Base-by-base conservation (phyloP, 2,797 vertebrate species). In the Notoglanidium macrostoma region DNA sequence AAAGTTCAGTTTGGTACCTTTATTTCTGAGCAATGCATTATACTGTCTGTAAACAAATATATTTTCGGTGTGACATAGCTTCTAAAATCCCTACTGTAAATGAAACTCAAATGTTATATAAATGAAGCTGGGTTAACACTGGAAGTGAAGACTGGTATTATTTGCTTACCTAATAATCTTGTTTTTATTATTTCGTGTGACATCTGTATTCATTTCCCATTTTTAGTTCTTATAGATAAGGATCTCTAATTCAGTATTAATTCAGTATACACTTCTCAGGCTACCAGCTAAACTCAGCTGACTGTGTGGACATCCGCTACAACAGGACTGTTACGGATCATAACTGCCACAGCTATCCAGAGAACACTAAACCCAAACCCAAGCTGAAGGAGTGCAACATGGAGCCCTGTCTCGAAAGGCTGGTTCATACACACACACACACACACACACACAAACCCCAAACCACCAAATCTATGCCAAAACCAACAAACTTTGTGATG, bases 361-460 rank as follows among this genome's bases (percentile, higher is more conserved):
- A 98, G 91, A 98, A 98, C 88, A 96, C 96, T 90, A 98, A 98
- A 81, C 98, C 97, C 29, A 98, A 96, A n/a, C 97, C 98, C n/a
- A 98, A 98, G 83, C 96, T 99, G 17, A 97, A 96, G 87, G 98
- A 99, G 86, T 99, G 98, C 91, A 95, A 95, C 92, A 97, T 98
- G 97, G 98, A 98, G 63, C 97, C 97, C 46, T 99, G 98, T 83
- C 96, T 95, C 0, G 97, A 98, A n/a, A 98, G 97, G 98, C 95
- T 59, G 72, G 95, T 89, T 40, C 21, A 23, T 29, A 63, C n/a
- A 59, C 26, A 57, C 80, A 81, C 57, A 67, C 83, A 40, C 54
- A 55, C 86, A 61, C 68, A 85, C 55, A 57, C 83, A 70, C 63
- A 46, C 82, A 72, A 46, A 70, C 63, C n/a, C 65, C 49, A 86